A percentile compares a stretch with the other conserved stretches of the same genome.
phyloP scores from a whole-genome alignment of 2,113 vertebrate genomes.

The Pangasianodon gigas region DNA sequence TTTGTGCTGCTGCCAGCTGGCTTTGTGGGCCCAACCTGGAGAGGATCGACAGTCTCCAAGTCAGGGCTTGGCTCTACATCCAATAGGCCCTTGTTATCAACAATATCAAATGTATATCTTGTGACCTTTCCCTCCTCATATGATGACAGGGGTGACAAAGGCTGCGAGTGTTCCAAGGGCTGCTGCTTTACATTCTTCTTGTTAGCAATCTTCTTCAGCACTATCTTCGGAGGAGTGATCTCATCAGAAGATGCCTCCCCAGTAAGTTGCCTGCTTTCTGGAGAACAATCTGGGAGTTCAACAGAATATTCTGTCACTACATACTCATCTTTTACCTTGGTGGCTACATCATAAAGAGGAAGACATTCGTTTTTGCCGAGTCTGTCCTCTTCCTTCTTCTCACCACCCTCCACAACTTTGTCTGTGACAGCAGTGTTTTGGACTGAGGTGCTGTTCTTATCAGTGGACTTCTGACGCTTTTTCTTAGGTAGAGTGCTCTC shows the following conservation, averaged over 20 bases:
- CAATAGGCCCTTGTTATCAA: slow-evolving; percentile 90
- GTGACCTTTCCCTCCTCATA: slow-evolving; percentile 92
- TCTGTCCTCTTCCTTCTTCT: slow-evolving; percentile 82
- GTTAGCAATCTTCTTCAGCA: slow-evolving; percentile 90
- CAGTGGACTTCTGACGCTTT: slow-evolving; percentile 85
- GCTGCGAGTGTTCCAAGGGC: slow-evolving; percentile 78
- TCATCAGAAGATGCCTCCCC: slow-evolving; percentile 81
- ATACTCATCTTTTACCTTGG: slow-evolving; percentile 96
- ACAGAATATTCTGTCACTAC: slow-evolving; percentile 91
- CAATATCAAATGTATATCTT: slow-evolving; percentile 92
- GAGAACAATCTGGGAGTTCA: slow-evolving; percentile 86
- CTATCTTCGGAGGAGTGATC: slow-evolving; percentile 86
- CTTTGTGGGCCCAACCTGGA: slow-evolving; percentile 88
- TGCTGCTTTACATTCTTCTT: slow-evolving; percentile 86
- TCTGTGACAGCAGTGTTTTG: slow-evolving; percentile 33
- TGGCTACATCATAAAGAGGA: slow-evolving; percentile 84
- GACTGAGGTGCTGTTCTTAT: slow-evolving; percentile 75
- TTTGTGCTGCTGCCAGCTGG: slow-evolving; percentile 91
- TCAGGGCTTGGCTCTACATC: slow-evolving; percentile 86
- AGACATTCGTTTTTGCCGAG: slow-evolving; percentile 84
- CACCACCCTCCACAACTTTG: slow-evolving; percentile 63
- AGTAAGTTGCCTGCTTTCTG: slow-evolving; percentile 70
- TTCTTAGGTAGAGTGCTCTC: slow-evolving; percentile 94
- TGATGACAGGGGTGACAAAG: slow-evolving; percentile 83
- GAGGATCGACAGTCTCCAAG: slow-evolving; percentile 86